Percentiles rank a stretch among this genome's conserved stretches.
Evolutionary conservation across 2,797 vertebrate species (phyloP).

Genomic region (Pseudochirops cupreus): DNA sequence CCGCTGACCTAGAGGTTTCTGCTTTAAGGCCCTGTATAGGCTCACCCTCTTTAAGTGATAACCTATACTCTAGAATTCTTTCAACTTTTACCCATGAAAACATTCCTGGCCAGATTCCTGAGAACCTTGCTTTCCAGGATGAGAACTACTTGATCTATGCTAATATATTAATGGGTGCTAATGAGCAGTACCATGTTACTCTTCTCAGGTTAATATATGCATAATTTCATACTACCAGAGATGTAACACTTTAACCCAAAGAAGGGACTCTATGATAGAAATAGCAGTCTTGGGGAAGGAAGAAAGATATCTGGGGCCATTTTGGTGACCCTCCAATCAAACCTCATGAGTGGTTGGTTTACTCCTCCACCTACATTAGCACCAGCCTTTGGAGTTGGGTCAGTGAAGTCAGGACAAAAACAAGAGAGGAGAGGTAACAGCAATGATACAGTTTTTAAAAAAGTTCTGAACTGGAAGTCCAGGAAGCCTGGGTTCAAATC

Average conservation of each 20-base stretch:
- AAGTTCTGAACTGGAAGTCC: neutral
- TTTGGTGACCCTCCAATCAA: neutral
- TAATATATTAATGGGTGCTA: neutral
- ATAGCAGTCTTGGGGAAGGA: neutral
- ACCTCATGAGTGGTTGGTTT: accelerated
- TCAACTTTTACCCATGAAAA: neutral
- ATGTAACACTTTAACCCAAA: neutral
- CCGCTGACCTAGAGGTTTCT: no score
- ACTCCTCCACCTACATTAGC: neutral
- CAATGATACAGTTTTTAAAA: neutral
- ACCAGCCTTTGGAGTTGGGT: neutral
- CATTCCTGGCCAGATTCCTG: neutral
- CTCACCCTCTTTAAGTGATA: neutral
- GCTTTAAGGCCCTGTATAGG: neutral
- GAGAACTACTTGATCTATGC: neutral
- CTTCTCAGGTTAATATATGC: neutral
- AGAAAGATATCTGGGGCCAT: neutral
- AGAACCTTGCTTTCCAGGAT: neutral
- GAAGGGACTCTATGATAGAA: neutral
- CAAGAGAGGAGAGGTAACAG: neutral
- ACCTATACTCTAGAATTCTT: neutral
- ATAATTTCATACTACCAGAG: neutral
- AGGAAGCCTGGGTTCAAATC: neutral
- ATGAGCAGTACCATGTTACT: neutral
- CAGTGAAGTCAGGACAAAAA: neutral